Percentiles rank a stretch among this genome's conserved stretches.
Evolutionary conservation across 2,797 vertebrate species (phyloP).

Genomic region (Enteromius fasciolatus): DNA sequence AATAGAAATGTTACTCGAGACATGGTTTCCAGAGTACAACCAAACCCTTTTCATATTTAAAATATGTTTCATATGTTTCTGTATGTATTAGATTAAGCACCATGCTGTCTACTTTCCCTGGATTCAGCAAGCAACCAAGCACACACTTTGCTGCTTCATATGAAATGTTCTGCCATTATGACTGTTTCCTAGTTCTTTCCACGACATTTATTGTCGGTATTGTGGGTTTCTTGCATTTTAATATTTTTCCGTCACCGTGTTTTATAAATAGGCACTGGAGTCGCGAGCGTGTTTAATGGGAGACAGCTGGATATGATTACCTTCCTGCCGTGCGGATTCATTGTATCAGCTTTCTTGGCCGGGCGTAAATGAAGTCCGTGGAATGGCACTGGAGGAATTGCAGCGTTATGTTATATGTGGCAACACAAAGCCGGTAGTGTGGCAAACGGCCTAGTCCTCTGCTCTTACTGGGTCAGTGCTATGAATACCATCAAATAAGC

Average conservation of each 20-base stretch:
- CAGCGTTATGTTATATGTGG: conserved; percentile 65
- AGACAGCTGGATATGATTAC: conserved; percentile 79
- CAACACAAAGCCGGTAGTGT: conserved; percentile 77
- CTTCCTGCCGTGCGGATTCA: conserved; percentile 70
- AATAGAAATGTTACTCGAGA: background rate
- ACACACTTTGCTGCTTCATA: background rate
- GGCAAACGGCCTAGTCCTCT: conserved; percentile 48
- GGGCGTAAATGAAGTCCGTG: conserved; percentile 73
- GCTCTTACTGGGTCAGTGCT: conserved; percentile 23
- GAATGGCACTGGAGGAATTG: conserved; percentile 70
- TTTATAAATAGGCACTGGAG: conserved; percentile 73
- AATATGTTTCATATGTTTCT: background rate
- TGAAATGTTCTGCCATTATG: background rate
- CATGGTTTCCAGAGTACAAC: background rate
- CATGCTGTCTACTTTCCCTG: conserved; percentile 7
- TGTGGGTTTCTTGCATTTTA: conserved; percentile 38
- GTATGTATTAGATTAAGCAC: background rate
- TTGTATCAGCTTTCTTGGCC: conserved; percentile 78
- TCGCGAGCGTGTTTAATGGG: conserved; percentile 67
- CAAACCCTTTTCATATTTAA: background rate
- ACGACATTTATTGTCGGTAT: conserved; percentile 61
- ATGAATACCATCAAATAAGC: conserved; percentile 39
- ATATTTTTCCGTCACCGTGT: conserved; percentile 59
- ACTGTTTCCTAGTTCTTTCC: conserved; percentile 56
- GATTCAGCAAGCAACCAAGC: conserved; percentile 21